Base-by-base conservation (phyloP, 2,113 vertebrate species). In the Anhinga rufa region DNA sequence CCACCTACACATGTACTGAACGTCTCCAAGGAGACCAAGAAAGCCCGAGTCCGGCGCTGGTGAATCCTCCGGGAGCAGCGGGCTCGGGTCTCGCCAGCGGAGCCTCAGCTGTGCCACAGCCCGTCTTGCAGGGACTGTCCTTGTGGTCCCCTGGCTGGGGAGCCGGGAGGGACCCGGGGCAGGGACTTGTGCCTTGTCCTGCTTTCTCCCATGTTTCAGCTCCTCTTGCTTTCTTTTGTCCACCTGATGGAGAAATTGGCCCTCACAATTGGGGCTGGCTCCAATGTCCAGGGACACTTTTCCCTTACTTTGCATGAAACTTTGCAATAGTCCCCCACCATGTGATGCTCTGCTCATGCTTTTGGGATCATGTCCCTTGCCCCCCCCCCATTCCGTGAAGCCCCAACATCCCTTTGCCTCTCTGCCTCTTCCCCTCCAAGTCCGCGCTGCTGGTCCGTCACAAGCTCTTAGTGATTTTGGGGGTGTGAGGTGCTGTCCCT, bases 1-100 rank as follows among this genome's bases (percentile, higher is more conserved):
- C 96, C 98, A 97, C 98, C 98, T 98, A 98, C 98, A 95, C 98
- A 95, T 98, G 98, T 98, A 97, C 98, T 83, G 96, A 98, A 97
- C 97, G 95, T 98, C 98, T 98, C 98, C 98, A 98, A 97, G 98
- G 98, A 98, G 98, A 98, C 98, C 66, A 97, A 95, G 97, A 96
- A 97, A 94, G 65, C 97, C 93, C 1, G 86, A 96, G 98, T 98
- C 98, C 98, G 58, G 98, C 12, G 49, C 94, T 97, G 97, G 97
- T 93, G 95, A 92, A 97, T 97, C 97, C 98, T 97, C 38, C 0
- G 31, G 89, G 93, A 98, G 92, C 94, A 92, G 97, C 65, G 82
- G 96, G 96, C 95, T 97, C 42, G 72, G 95, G 93, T 93, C 93
- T 90, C 14, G 5, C 95, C 96, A 34, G 86, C 60, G 26, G 82